Percentiles rank a stretch among this genome's conserved stretches.
phyloP scores from a whole-genome alignment of 2,113 vertebrate species.

The Scomber scombrus region DNA sequence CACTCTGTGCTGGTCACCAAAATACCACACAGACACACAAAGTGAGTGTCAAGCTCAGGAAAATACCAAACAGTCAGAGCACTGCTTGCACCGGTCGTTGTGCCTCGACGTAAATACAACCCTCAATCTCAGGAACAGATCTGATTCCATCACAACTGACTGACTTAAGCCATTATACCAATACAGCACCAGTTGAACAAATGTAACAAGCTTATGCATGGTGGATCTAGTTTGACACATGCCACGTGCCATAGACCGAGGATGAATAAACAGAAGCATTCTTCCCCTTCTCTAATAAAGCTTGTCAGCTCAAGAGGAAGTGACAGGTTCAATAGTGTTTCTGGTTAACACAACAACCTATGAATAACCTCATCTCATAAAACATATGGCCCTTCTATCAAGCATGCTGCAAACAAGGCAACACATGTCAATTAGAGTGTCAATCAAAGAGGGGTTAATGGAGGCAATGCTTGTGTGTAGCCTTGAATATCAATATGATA shows the following conservation, averaged over 20 bases:
- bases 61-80: background rate
- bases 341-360: conserved; percentile 75
- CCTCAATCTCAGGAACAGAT: conserved; percentile 60
- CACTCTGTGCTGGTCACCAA: background rate
- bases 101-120: too few species aligned
- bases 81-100: too few species aligned
- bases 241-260: conserved; percentile 38
- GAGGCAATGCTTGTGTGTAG: background rate
- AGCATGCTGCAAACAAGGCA: conserved; percentile 53
- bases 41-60: background rate
- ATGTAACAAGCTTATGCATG: conserved; percentile 66
- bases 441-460: conserved; percentile 50
- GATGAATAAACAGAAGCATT: conserved; percentile 57
- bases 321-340: conserved; percentile 74
- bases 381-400: conserved; percentile 72
- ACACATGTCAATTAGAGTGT: conserved; percentile 60
- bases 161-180: conserved; percentile 73
- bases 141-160: conserved; percentile 67
- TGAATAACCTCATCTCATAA: conserved; percentile 73
- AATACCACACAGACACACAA: background rate
- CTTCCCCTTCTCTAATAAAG: conserved; percentile 63
- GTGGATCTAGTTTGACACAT: conserved; percentile 59
- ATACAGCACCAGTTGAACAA: conserved; percentile 57
- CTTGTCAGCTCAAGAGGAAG: conserved; percentile 68
- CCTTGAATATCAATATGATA: conserved; percentile 16